Evolutionary conservation across 2,113 vertebrate genomes (phyloP).

Genomic region (Vimba vimba): DNA sequence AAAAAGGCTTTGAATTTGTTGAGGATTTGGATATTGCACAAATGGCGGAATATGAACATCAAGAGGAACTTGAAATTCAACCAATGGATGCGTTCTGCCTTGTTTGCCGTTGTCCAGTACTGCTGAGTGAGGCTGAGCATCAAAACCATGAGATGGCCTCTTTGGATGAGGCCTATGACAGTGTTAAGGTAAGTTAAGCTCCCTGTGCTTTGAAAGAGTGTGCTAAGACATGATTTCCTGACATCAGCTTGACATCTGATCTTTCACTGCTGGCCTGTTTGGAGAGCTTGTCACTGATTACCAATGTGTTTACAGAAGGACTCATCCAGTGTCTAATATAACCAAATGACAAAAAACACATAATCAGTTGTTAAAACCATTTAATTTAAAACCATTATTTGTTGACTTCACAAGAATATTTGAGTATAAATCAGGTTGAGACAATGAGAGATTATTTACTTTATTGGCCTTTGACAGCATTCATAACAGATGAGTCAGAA

Average conservation of each 20-base stretch:
- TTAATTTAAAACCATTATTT: too few relatives aligned
- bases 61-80: slow-evolving; percentile 77
- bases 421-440: background rate
- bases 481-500: slow-evolving; percentile 17
- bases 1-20: slow-evolving; percentile 79
- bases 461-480: slow-evolving; percentile 25
- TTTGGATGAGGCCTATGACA: slow-evolving; percentile 82
- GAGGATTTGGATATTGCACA: slow-evolving; percentile 72
- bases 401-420: background rate
- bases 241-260: slow-evolving; percentile 60
- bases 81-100: slow-evolving; percentile 87
- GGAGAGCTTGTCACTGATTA: slow-evolving; percentile 31
- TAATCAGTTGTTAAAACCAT: background rate
- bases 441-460: background rate
- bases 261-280: slow-evolving; percentile 42
- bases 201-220: slow-evolving; percentile 64
- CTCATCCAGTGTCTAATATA: slow-evolving; percentile 2
- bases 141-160: slow-evolving; percentile 81
- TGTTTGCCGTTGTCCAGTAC: slow-evolving; percentile 84
- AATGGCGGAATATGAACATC: slow-evolving; percentile 70
- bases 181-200: slow-evolving; percentile 83
- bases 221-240: slow-evolving; percentile 65
- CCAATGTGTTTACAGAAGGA: background rate
- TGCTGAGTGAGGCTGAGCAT: slow-evolving; percentile 83
- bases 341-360: slow-evolving; percentile 14